Conservation (phyloP, 2,888 invertebrate species). For the Drosophila diplacantha region DNA sequence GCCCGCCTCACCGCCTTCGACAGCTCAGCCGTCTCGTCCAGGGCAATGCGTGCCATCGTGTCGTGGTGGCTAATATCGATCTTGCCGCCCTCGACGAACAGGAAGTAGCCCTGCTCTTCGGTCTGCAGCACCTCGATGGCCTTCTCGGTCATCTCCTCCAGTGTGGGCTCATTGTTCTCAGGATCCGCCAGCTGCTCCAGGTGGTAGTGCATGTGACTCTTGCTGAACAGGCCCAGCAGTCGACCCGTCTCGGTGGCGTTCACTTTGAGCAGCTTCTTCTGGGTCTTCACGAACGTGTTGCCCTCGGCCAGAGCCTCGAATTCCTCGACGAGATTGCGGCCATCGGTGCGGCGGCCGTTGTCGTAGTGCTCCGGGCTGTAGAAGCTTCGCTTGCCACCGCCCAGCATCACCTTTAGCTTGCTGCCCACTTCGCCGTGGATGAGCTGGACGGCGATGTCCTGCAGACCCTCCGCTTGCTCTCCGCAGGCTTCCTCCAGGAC, state of each 20-base stretch:
- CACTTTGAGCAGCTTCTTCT: constrained; percentile 78
- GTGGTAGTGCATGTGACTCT: constrained; percentile 84
- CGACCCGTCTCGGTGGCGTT: constrained; percentile 79
- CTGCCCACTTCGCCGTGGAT: constrained; percentile 83
- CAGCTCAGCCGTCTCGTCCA: constrained; percentile 81
- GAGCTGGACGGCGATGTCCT: constrained; percentile 86
- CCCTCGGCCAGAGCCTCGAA: constrained; percentile 80
- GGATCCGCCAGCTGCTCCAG: constrained; percentile 78
- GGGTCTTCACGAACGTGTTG: constrained; percentile 79
- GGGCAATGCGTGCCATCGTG: constrained; percentile 70
- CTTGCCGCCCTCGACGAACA: constrained; percentile 84
- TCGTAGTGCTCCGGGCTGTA: constrained; percentile 80
- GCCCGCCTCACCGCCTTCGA: constrained; percentile 85
- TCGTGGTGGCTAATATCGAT: constrained; percentile 76
- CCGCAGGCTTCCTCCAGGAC: constrained; percentile 79
- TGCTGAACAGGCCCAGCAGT: constrained; percentile 83
- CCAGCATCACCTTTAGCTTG: constrained; percentile 86
- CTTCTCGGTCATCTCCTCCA: constrained; percentile 86
- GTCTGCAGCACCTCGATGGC: constrained; percentile 84
- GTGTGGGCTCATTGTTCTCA: constrained; percentile 81
- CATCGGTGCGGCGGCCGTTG: constrained; percentile 81
- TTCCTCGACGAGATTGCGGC: constrained; percentile 82
- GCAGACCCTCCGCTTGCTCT: constrained; percentile 78
- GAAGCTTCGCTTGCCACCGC: constrained; percentile 85
- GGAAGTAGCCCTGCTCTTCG: constrained; percentile 84